Evolutionary conservation across 64 coral and sea anemone species (phyloP), one percentile per base, ranked within the genome.

Genomic region (Dendrophyllia cribrosa): DNA sequence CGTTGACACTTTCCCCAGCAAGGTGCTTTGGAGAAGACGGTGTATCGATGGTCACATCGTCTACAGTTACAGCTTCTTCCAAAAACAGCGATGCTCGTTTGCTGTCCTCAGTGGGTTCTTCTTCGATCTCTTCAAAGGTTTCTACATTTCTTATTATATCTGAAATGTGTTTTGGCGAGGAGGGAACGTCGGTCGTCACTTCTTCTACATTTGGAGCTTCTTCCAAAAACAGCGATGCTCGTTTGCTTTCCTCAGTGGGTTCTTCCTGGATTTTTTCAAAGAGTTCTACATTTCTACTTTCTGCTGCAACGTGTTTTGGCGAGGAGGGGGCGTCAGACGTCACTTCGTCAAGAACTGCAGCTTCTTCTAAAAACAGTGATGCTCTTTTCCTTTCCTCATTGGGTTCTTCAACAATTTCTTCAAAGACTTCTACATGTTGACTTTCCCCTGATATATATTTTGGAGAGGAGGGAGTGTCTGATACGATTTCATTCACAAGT

Each of bases 11-110:
- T 58, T 79, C 53, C 10, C 23, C 53, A 12, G 76, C 51, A 7
- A 79, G 2, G 76, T 58, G 76, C 11, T 59, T 79, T 79, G 76
- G 76, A 4, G 22, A 79, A 14, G 76, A 79, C 14, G 76, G n/a
- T 34, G 13, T 56, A 15, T 59, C 16, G 11, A 6, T 59, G 6
- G 12, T 49, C 16, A 19, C 34, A 11, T 83, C 60, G 6, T 21
- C 19, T 20, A 15, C 9, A 83, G 4, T 2, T 66, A 14, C 4
- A 17, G 2, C 34, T 44, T 46, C 80, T 20, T 84, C 80, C 45
- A 49, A 22, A 20, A 67, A 66, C 62, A 66, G 68, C 19, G 14
- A 75, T 52, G 78, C 19, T 43, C n/a, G 72, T 67, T 20, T 84
- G 10, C 46, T 70, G 78, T 91, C 71, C 16, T 85, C 20, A 17